Base-by-base conservation (phyloP, 2,797 vertebrate species). In the Halcyon badia region DNA sequence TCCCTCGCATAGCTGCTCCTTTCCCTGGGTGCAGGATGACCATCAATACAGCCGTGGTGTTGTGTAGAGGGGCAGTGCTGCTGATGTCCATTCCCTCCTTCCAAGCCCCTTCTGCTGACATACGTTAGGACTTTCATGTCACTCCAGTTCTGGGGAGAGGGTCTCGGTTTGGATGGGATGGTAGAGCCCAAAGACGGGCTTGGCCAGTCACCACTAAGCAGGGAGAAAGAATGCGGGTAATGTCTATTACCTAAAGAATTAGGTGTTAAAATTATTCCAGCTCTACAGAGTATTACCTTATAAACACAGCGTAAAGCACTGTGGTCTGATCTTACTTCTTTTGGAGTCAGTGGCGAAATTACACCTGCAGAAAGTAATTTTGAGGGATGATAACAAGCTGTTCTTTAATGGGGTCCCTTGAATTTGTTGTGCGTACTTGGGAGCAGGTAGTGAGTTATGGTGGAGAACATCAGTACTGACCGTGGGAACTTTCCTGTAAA, bases 391-490 rank as follows among this genome's bases (percentile, higher is more conserved):
- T 44, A 5, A 6, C 20, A n/a, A 51, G 12, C 5, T 72, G 12
- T 51, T 76, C 35, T 71, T n/a, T 54, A 37, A 3, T 5, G 44
- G 52, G 6, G 11, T 37, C 41, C 26, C 0, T 0, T 77, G n/a
- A 22, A 28, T 61, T 48, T 57, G 56, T 12, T 54, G 14, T 26
- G 31, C 18, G 0, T 46, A 5, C 4, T 21, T 42, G 39, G 33
- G 30, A 80, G 30, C 2, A 49, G 51, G 20, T 6, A 18, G 22
- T 7, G 62, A 78, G n/a, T 48, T 56, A 18, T 11, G 17, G 14
- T 0, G 21, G 52, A 73, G 30, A 71, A 24, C 37, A 42, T 75
- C 57, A 58, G 41, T 71, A 49, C 48, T 26, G 54, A 11, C 30
- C 22, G 9, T 30, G 39, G 49, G 37, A 68, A n/a, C 25, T 21